These are phyloP conservation scores for Pedetes capensis DNA, from an alignment of 2,113 vertebrate genomes.

Conservation along the genomic window DNA sequence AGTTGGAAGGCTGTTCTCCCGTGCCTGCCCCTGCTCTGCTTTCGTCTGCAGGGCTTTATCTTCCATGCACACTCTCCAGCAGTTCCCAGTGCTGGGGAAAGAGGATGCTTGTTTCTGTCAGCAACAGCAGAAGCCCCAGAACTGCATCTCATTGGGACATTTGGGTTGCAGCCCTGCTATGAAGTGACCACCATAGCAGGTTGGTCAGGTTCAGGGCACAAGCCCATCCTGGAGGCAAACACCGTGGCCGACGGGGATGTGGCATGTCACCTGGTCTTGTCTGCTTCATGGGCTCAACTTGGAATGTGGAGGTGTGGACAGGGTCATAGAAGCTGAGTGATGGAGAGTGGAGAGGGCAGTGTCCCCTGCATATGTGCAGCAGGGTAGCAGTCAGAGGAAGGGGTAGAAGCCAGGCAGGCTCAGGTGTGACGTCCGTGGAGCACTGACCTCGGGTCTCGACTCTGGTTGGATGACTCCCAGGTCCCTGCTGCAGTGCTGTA, in stretches of 20 bases:
- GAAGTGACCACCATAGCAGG: accelerated
- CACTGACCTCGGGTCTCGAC: too few species aligned
- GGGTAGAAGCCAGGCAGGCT: too few species aligned
- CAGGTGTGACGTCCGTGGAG: too few species aligned
- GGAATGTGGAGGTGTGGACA: not conserved
- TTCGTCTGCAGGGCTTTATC: not conserved
- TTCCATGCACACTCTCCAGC: too few species aligned
- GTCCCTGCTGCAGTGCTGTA: accelerated
- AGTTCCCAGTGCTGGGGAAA: too few species aligned
- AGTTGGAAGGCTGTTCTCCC: accelerated
- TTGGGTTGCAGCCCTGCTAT: not conserved
- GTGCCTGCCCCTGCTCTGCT: not conserved
- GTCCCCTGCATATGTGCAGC: accelerated
- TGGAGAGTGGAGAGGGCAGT: not conserved
- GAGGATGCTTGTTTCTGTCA: not conserved
- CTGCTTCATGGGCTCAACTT: too few species aligned
- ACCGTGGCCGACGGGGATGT: accelerated
- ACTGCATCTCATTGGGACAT: too few species aligned
- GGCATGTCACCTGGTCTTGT: accelerated
- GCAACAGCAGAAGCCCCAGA: accelerated
- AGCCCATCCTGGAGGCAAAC: not conserved
- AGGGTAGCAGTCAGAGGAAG: not conserved
- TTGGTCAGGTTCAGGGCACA: not conserved
- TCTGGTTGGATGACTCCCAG: not conserved
- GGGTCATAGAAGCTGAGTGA: accelerated